Evolutionary conservation across 92 coral and sea anemone genomes (phyloP), one percentile per base, ranked within the genome.

Genomic region (Pocillopora meandrina): DNA sequence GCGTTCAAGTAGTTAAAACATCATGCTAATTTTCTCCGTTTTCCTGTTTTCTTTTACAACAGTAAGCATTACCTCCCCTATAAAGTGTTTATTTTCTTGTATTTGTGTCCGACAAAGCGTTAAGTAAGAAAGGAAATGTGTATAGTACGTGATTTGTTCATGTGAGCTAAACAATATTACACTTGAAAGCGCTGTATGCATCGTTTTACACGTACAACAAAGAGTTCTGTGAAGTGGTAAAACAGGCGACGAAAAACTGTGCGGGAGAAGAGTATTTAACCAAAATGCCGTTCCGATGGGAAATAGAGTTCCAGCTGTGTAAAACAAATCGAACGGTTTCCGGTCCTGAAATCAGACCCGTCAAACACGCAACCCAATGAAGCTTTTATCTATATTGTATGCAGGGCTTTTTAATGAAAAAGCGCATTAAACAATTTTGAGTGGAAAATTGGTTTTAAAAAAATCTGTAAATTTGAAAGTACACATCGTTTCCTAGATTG

Each of bases 261-360:
- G 8, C 52, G 8, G 52, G 52, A 42, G 8, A 42, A 7, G 52
- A 42, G 47, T 17, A 11, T 34, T 21, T 31, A 9, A 33, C 12
- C 1, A 20, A 49, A n/a, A 55, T 15, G 58, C 58, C 34, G 23
- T 81, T 71, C 77, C 77, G 74, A 65, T 71, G 85, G 65, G 77
- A 81, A 81, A 60, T 20, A 11, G 76, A 80, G 56, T 34, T 71
- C 85, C 85, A 71, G 14, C 85, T 63, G 80, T 33, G 86, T 5
- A 31, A 5, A 10, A 47, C 65, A 33, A 74, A 52, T 62, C 56
- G 52, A 16, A 83, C 33, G 18, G 65, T 83, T 83, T 83, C 86
- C 86, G 80, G 86, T 83, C 56, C 18, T 49, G 80, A 73, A 65
- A 83, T 23, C 8, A 15, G 57, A 74, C 12, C 26, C 86, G 56